phyloP scores from a whole-genome alignment of 1,140 invertebrate species.

The Eumaeus atala region DNA sequence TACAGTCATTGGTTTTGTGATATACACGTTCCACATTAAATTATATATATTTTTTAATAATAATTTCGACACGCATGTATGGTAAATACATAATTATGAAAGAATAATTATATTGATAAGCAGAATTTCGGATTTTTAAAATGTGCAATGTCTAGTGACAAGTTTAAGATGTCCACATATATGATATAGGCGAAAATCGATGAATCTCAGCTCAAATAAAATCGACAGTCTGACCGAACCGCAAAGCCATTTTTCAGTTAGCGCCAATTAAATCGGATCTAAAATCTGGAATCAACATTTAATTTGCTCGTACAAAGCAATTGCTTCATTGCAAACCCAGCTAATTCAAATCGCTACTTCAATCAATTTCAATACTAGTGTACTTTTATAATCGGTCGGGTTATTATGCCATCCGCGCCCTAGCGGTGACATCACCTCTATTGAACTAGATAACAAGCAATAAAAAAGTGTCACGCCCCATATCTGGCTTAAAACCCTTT shows the following conservation, averaged over 20 bases:
- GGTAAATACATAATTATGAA: too few species aligned
- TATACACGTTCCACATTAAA: too few species aligned
- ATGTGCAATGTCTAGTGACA: too few species aligned
- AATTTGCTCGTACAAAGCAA: slow-evolving; percentile 1
- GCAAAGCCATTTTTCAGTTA: background rate
- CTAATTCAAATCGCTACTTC: slow-evolving; percentile 7
- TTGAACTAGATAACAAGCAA: slow-evolving; percentile 38
- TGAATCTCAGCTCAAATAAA: too few species aligned
- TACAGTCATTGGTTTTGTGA: too few species aligned
- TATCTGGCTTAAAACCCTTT: slow-evolving; percentile 7
- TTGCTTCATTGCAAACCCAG: slow-evolving; percentile 2
- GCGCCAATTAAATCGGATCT: slow-evolving; percentile 3
- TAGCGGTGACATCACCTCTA: slow-evolving; percentile 42
- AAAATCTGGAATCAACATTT: slow-evolving; percentile 2
- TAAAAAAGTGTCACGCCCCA: slow-evolving; percentile 36
- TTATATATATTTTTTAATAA: too few species aligned
- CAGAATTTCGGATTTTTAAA: too few species aligned
- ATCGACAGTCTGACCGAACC: too few species aligned
- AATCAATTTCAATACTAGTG: slow-evolving; percentile 11
- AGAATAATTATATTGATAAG: too few species aligned
- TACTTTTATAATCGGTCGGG: slow-evolving; percentile 28
- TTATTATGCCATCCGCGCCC: slow-evolving; percentile 40
- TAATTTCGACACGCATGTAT: too few species aligned
- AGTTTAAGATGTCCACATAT: too few species aligned
- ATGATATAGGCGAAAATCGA: too few species aligned